Evolutionary conservation across 1,140 invertebrate genomes (phyloP).

Genomic region (Neodiprion pinetum): DNA sequence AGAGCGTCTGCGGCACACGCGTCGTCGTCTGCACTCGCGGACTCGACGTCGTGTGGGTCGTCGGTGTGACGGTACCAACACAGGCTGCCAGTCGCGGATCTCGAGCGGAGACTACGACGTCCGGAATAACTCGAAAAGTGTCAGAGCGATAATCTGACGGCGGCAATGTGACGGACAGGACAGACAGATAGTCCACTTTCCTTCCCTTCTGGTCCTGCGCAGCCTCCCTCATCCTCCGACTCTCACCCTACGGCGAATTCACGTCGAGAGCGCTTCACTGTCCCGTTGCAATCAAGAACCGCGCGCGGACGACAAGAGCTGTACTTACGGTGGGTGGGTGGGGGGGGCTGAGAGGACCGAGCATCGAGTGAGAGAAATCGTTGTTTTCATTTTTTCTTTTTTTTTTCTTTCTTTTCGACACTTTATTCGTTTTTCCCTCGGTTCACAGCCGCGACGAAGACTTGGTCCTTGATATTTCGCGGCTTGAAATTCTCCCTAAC

Average conservation of each 20-base stretch:
- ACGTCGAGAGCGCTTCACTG: no score
- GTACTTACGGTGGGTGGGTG: no score
- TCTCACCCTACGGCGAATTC: not conserved
- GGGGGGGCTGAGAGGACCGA: no score
- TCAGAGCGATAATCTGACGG: constrained; percentile 65
- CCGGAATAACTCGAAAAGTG: constrained; percentile 63
- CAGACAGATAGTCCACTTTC: constrained; percentile 59
- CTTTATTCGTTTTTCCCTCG: no score
- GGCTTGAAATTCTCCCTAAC: no score
- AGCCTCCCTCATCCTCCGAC: constrained; percentile 33
- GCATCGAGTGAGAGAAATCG: no score
- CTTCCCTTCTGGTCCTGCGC: constrained; percentile 41
- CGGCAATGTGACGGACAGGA: constrained; percentile 58
- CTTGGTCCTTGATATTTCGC: no score
- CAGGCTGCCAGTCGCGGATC: constrained; percentile 14
- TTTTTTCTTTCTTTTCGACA: no score
- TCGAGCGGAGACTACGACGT: constrained; percentile 29
- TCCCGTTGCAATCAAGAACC: no score
- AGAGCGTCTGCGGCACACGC: not conserved
- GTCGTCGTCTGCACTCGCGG: not conserved
- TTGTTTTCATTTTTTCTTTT: no score
- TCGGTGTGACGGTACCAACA: constrained; percentile 26
- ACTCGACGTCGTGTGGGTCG: constrained; percentile 17
- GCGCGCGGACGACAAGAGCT: no score
- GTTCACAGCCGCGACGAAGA: no score